Conservation (phyloP, 2,113 vertebrate genomes). For the Martes martes region DNA sequence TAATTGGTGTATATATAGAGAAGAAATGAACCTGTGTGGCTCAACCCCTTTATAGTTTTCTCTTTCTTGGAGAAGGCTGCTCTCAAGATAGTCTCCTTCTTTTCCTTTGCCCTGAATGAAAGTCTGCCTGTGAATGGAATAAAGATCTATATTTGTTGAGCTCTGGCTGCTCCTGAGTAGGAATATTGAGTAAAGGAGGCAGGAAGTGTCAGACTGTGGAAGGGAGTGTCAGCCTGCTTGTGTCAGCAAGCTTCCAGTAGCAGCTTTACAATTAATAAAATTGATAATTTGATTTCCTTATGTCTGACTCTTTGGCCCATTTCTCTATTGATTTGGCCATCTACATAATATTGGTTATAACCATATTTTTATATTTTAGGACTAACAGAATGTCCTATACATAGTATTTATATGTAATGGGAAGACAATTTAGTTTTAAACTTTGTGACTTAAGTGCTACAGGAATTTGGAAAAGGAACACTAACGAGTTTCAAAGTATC, state of each 20-base stretch:
- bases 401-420: not conserved
- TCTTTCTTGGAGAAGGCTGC: not conserved
- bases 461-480: not conserved
- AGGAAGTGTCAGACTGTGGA: not conserved
- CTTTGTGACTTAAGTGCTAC: not conserved
- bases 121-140: not conserved
- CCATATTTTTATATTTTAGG: not conserved
- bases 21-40: not conserved
- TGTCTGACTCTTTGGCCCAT: not conserved
- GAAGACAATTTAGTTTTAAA: not conserved
- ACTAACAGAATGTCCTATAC: not conserved
- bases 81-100: not conserved
- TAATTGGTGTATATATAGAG: not conserved
- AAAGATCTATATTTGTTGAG: not conserved
- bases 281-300: not conserved
- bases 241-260: not conserved
- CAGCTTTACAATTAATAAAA: not conserved
- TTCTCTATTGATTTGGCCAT: not conserved
- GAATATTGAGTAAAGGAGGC: not conserved
- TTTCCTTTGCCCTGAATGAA: not conserved
- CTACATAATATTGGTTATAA: not conserved
- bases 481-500: not conserved
- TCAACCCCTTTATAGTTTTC: not conserved
- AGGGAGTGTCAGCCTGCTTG: not conserved
- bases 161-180: not conserved